Conservation (phyloP, 2,888 invertebrate species). For the Andrena marginata region DNA sequence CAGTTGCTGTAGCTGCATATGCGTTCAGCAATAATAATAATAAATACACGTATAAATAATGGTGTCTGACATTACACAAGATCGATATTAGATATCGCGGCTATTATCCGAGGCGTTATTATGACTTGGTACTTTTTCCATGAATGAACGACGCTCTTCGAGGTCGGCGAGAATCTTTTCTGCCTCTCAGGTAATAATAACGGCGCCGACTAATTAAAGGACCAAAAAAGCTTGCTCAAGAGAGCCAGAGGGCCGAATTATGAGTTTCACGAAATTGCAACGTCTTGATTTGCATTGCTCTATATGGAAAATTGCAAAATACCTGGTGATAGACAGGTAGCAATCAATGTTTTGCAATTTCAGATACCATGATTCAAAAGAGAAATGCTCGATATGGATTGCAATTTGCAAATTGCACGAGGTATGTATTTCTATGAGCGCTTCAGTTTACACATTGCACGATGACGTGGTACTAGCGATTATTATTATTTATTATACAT, state of each 20-base stretch:
- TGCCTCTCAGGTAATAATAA: conserved; percentile 23
- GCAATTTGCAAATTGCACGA: too few species aligned
- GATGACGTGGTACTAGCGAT: too few species aligned
- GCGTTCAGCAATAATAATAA: background rate
- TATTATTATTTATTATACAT: too few species aligned
- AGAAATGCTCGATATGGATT: too few species aligned
- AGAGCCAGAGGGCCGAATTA: conserved; percentile 4
- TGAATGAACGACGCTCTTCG: conserved; percentile 5
- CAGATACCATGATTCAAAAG: too few species aligned
- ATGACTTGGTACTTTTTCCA: conserved; percentile 7
- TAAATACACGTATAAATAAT: background rate
- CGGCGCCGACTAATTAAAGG: conserved; percentile 36
- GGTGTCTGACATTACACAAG: background rate
- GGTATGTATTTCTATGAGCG: too few species aligned
- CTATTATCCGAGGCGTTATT: conserved; percentile 16
- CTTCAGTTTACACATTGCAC: too few species aligned
- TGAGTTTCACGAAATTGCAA: conserved; percentile 7
- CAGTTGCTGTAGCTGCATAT: background rate
- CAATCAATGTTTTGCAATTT: conserved; percentile 9
- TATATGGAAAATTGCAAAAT: background rate
- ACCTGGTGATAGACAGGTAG: background rate
- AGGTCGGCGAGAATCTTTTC: conserved; percentile 37
- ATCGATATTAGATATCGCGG: conserved; percentile 17
- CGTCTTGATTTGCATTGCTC: conserved; percentile 2
- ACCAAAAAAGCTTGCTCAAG: conserved; percentile 14